phyloP scores from a whole-genome alignment of 2,797 vertebrate genomes.

The Gallirallus australis region DNA sequence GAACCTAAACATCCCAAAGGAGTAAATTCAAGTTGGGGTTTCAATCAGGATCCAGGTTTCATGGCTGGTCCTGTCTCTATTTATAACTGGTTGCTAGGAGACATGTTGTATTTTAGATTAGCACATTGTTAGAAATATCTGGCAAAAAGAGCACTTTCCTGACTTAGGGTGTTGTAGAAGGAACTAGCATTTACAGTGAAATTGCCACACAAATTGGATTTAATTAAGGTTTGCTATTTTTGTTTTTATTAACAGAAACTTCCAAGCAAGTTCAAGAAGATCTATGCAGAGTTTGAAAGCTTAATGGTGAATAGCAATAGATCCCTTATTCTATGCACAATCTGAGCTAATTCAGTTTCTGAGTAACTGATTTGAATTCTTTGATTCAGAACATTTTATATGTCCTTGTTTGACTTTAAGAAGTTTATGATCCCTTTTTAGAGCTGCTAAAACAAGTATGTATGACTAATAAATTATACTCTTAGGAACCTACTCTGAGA shows the following conservation, averaged over 20 bases:
- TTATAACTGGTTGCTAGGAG: slow-evolving; percentile 78
- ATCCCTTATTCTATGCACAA: slow-evolving; percentile 70
- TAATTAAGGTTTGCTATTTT: slow-evolving; percentile 73
- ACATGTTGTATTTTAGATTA: slow-evolving; percentile 72
- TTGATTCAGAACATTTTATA: slow-evolving; percentile 80
- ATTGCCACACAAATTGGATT: slow-evolving; percentile 16
- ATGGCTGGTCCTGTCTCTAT: slow-evolving; percentile 70
- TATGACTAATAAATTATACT: slow-evolving; percentile 83
- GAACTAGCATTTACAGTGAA: slow-evolving; percentile 49
- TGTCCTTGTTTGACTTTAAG: slow-evolving; percentile 85
- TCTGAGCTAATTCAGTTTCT: slow-evolving; percentile 75
- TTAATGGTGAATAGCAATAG: slow-evolving; percentile 90
- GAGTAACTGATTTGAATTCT: slow-evolving; percentile 77
- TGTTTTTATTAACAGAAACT: slow-evolving; percentile 91
- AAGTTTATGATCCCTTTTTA: slow-evolving; percentile 84
- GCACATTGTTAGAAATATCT: slow-evolving; percentile 72
- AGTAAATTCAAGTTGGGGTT: slow-evolving; percentile 51
- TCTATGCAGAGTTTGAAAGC: slow-evolving; percentile 97
- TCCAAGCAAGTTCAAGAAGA: slow-evolving; percentile 98
- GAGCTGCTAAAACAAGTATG: slow-evolving; percentile 85
- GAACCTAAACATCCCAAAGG: slow-evolving; percentile 38
- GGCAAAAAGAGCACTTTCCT: slow-evolving; percentile 65
- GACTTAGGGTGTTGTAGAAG: slow-evolving; percentile 56
- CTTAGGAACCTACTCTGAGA: slow-evolving; percentile 76
- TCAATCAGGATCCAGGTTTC: slow-evolving; percentile 70